Evolutionary conservation across 92 coral and sea anemone genomes (phyloP), one percentile per base, ranked within the genome.

Genomic region (Scolanthus callimorphus): DNA sequence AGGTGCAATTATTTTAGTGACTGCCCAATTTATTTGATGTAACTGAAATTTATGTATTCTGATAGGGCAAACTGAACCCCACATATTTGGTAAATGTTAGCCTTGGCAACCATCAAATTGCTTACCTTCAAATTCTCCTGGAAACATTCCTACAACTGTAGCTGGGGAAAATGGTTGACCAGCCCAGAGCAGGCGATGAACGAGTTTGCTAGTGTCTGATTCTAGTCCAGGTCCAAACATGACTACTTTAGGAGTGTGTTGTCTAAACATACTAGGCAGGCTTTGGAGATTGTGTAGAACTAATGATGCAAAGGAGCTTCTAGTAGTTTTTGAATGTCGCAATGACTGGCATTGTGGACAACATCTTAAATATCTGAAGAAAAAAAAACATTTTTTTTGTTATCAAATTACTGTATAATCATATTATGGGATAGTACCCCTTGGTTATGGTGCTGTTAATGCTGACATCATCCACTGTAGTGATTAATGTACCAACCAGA

Each of bases 151-250:
- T 25, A 60, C 73, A 12, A 92, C 86, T 47, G 69, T 63, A 73
- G 87, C 88, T 45, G 96, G 98, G 24, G 98, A 92, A 9, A 31
- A 52, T 38, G 55, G 27, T 21, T 20, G 11, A 10, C 6, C 52
- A n/a, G n/a, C n/a, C 96, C 96, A 90, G 6, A 92, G 67, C 34
- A 92, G 65, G 22, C 76, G 73, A 25, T 80, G 88, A 17, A 81
- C 91, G 31, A 92, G 77, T n/a, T 61, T 74, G 67, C 82, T 88
- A 3, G 98, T 89, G 9, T 81, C 78, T 22, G 96, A 84, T 37
- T 92, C 98, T 27, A 92, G 74, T 20, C 98, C 98, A 2, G 96
- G 98, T 26, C 98, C 98, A 84, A 92, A 92, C 98, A 92, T 92
- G 2, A 80, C 92, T 3, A 92, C 81, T 13, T 87, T 80, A 1